A percentile compares a stretch with the other conserved stretches of the same genome.
Conservation (phyloP, 2,888 invertebrate genomes). For the Steinernema carpocapsae region DNA sequence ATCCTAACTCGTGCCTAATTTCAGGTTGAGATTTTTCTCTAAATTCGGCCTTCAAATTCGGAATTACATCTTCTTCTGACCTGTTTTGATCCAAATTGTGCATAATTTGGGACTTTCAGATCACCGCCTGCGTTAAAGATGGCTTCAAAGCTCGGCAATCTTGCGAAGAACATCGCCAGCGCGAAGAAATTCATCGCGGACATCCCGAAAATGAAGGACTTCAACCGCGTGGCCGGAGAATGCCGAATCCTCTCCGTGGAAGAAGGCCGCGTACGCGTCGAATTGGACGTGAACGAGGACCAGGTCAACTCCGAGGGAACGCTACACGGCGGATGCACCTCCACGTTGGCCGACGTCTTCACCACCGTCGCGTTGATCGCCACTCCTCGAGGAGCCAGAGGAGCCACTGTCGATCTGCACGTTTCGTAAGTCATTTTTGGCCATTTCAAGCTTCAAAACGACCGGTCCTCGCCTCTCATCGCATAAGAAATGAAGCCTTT, state of each 20-base stretch:
- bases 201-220: constrained; percentile 19
- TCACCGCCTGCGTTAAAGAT: too few relatives aligned
- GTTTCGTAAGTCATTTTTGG: constrained; percentile 76
- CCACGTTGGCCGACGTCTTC: constrained; percentile 60
- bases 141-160: too few relatives aligned
- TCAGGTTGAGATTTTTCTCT: too few relatives aligned
- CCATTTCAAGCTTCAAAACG: too few relatives aligned
- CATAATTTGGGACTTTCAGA: too few relatives aligned
- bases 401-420: constrained; percentile 83
- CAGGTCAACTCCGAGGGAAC: constrained; percentile 41
- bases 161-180: constrained; percentile 16
- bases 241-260: constrained; percentile 37
- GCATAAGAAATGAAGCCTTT: too few relatives aligned
- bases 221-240: constrained; percentile 25
- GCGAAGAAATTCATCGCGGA: not conserved
- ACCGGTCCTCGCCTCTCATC: too few relatives aligned
- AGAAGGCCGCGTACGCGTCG: constrained; percentile 57
- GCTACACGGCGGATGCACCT: constrained; percentile 64
- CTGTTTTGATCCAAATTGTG: too few relatives aligned
- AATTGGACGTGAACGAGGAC: constrained; percentile 51
- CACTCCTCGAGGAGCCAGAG: constrained; percentile 73
- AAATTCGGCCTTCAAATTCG: too few relatives aligned
- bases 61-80: too few relatives aligned
- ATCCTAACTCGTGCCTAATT: too few relatives aligned
- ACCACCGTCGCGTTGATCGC: constrained; percentile 62